Conservation (phyloP, 37 sponge, comb jelly and placozoan species). For the Hormiphora californensis region DNA sequence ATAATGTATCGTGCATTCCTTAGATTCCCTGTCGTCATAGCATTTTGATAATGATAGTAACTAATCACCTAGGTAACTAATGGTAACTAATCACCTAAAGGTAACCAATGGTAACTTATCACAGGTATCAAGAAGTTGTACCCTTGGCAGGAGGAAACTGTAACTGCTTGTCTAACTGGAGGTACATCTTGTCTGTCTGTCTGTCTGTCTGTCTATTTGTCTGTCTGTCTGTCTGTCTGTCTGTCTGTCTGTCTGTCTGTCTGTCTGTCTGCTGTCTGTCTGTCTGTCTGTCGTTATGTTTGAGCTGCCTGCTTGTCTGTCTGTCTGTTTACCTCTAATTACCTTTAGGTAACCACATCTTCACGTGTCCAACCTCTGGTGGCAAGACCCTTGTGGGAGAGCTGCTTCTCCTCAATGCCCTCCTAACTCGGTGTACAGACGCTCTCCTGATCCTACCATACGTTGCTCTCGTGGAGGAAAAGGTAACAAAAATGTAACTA, state of each 20-base stretch:
- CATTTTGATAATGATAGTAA: too few species aligned
- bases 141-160: constrained; percentile 46
- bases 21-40: too few species aligned
- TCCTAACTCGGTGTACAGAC: constrained; percentile 62
- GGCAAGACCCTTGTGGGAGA: constrained; percentile 97
- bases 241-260: not conserved
- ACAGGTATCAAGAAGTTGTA: constrained; percentile 30
- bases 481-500: too few species aligned
- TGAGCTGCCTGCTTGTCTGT: not conserved
- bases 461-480: constrained; percentile 91
- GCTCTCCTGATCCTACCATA: constrained; percentile 81
- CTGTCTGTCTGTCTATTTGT: not conserved
- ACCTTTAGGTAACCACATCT: constrained; percentile 77
- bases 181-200: not conserved
- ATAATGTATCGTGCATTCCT: too few species aligned
- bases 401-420: constrained; percentile 71
- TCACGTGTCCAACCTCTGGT: constrained; percentile 89
- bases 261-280: not conserved
- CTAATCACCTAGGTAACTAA: too few species aligned
- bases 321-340: too few species aligned
- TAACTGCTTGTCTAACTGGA: constrained; percentile 16
- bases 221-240: constrained; percentile 20
- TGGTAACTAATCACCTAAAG: too few species aligned
- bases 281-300: constrained; percentile 16
- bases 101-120: too few species aligned